Percentiles rank a stretch among this genome's conserved stretches.
These are phyloP conservation scores for Euleptes europaea DNA, from an alignment of 2,113 vertebrate species.

Conservation along the genomic window DNA sequence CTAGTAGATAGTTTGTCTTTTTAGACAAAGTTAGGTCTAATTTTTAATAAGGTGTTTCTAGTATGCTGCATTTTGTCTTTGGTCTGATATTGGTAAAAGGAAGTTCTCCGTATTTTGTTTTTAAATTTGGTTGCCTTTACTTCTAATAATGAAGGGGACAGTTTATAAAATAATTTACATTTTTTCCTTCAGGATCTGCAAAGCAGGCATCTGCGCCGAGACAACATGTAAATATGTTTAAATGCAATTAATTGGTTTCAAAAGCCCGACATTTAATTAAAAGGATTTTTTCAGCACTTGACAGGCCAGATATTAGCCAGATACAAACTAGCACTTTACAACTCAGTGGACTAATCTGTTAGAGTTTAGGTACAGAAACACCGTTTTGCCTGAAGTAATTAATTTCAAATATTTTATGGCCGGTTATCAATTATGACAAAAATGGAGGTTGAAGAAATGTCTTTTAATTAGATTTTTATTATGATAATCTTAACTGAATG, in stretches of 20 bases:
- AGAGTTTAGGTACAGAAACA: background rate
- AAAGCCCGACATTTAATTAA: background rate
- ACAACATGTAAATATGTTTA: background rate
- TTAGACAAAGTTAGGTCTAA: background rate
- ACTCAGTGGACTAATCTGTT: background rate
- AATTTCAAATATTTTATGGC: background rate
- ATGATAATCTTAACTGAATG: slow-evolving; percentile 5
- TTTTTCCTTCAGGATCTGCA: background rate
- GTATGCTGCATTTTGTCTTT: no score
- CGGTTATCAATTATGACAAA: background rate
- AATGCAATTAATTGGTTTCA: background rate
- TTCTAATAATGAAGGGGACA: background rate
- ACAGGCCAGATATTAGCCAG: background rate
- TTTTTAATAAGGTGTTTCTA: no score
- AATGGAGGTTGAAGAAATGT: background rate
- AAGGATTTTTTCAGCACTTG: background rate
- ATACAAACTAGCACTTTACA: background rate
- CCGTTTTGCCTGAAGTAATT: background rate
- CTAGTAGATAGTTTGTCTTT: background rate
- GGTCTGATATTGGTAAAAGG: no score
- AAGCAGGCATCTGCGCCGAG: background rate
- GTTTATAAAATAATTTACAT: background rate
- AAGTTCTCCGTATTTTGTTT: no score
- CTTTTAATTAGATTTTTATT: slow-evolving; percentile 19
- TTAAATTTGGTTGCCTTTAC: background rate